These are phyloP conservation scores for Acrocephalus kingi DNA, from an alignment of 2,113 vertebrate species.

Conservation along the genomic window DNA sequence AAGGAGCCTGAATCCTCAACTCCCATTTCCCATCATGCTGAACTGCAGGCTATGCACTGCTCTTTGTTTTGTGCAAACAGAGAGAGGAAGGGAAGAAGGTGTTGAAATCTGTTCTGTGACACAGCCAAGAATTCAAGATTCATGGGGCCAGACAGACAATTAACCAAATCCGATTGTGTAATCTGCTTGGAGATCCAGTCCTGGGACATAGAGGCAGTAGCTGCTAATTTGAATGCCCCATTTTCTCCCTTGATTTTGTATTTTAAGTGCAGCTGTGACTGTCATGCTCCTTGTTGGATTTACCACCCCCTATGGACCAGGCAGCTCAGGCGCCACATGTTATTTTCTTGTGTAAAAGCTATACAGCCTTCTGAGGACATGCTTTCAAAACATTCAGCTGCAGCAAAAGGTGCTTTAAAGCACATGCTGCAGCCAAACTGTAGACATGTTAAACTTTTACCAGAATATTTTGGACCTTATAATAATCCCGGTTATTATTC, in stretches of 20 bases:
- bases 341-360: not conserved
- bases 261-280: not conserved
- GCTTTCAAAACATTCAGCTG: not conserved
- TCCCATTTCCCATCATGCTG: not conserved
- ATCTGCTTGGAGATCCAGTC: not conserved
- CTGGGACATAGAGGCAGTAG: not conserved
- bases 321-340: fast-evolving
- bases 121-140: constrained; percentile 33
- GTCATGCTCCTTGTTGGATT: not conserved
- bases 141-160: constrained; percentile 39
- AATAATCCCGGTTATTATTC: not conserved
- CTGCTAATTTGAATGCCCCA: not conserved
- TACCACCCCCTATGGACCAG: not conserved
- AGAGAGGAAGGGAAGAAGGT: not conserved
- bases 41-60: not conserved
- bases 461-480: not conserved
- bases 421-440: not conserved
- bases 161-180: not conserved
- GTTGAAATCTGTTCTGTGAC: constrained; percentile 25
- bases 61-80: not conserved
- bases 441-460: not conserved
- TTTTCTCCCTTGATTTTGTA: not conserved
- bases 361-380: not conserved
- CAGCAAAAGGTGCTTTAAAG: not conserved
- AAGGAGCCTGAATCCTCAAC: not conserved